Percentiles rank a stretch among this genome's conserved stretches.
phyloP scores from a whole-genome alignment of 2,888 invertebrate species.

The Drosophila niveifrons region DNA sequence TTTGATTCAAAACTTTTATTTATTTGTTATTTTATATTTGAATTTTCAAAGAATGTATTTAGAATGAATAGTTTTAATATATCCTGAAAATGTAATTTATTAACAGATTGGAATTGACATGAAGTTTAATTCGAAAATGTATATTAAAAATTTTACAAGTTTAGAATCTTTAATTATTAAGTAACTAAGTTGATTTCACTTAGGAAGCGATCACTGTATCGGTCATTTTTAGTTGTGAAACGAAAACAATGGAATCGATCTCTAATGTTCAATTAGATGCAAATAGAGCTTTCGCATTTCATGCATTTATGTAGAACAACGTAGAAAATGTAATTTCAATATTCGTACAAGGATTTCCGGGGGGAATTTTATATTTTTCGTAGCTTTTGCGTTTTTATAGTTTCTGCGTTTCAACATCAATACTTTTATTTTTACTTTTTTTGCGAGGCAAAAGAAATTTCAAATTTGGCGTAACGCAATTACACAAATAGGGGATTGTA shows the following conservation, averaged over 20 bases:
- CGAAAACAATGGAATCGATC: constrained; percentile 1
- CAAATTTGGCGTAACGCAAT: not conserved
- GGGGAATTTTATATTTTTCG: not conserved
- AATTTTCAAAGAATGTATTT: too few species aligned
- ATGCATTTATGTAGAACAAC: not conserved
- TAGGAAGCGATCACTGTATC: not conserved
- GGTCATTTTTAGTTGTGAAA: not conserved
- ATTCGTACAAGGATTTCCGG: not conserved
- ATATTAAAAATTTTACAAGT: too few species aligned
- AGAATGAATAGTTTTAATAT: too few species aligned
- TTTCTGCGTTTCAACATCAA: constrained; percentile 7
- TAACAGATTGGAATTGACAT: too few species aligned
- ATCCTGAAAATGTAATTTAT: too few species aligned
- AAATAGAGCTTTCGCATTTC: constrained; percentile 2
- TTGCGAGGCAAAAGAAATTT: not conserved
- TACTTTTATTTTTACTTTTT: constrained; percentile 1
- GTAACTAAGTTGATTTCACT: not conserved
- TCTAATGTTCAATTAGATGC: not conserved
- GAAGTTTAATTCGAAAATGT: too few species aligned
- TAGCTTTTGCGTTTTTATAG: not conserved
- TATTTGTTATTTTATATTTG: too few species aligned
- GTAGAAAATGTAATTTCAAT: not conserved
- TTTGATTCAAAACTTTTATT: too few species aligned
- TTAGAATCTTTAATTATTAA: not conserved
- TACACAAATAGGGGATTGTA: not conserved